Base-by-base conservation (phyloP, 2,797 vertebrate species). In the Hirundo rustica region DNA sequence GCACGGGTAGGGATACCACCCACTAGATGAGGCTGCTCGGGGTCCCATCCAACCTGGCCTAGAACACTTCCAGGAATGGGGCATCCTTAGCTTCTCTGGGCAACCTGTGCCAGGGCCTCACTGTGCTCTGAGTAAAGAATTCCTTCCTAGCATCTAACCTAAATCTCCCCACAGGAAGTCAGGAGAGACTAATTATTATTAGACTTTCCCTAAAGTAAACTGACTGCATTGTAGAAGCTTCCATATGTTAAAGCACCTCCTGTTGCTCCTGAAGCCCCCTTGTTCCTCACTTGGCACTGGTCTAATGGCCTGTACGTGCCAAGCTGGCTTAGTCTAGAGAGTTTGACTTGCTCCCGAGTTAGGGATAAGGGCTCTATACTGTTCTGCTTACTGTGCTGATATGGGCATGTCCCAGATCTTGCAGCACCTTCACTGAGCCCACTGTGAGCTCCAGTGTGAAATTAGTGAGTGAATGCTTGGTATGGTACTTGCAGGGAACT, bases 261-360 rank as follows among this genome's bases (percentile, higher is more conserved):
- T 58, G 25, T 36, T 83, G 50, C 32, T 65, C 11, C 22, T 72
- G 38, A 67, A 58, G 58, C 62, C 30, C 16, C 16, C 19, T 76
- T 47, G 18, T 86, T 88, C 68, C 53, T 89, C 22, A 22, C 9
- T 65, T 5, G 7, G 19, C n/a, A 9, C 13, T 48, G 34, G 20
- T 71, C 13, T 82, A 2, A 25, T 68, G 71, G 19, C 27, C 4
- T 75, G 1, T 0, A 1, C 6, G 2, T 40, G 30, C 62, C 44
- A 51, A 44, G 16, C 9, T 62, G 61, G 7, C 16, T 84, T 5
- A 1, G 65, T 50, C 58, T 19, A 58, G 62, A 29, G 30, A 9
- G 17, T 72, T 61, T 75, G 21, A 61, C 32, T 92, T 42, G n/a
- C 32, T 65, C 62, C 53, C 19, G 34, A 0, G 44, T 23, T 42